Evolutionary conservation across 2,113 vertebrate genomes (phyloP).

Genomic region (Lepus europaeus): DNA sequence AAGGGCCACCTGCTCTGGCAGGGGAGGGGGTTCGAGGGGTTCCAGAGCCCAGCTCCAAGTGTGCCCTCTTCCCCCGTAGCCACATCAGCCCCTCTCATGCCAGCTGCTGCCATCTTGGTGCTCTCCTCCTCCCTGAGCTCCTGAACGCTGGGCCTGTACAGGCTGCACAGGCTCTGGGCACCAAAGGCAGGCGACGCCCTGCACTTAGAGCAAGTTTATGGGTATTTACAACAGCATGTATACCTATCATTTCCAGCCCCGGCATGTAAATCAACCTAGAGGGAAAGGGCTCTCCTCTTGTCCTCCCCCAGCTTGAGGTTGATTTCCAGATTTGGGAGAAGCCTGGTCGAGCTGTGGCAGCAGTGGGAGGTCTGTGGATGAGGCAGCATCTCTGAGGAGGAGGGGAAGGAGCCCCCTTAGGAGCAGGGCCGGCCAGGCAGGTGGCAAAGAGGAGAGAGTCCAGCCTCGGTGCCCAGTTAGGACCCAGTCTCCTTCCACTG

Average conservation of each 20-base stretch:
- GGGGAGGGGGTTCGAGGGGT: rapidly evolving
- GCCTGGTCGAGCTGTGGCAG: neutral
- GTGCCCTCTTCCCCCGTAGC: no score
- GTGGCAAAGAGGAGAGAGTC: neutral
- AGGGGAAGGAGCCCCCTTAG: neutral
- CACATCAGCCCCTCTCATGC: neutral
- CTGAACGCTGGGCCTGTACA: neutral
- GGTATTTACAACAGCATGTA: conserved; percentile 82
- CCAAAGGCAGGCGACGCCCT: conserved; percentile 65
- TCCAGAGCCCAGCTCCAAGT: neutral
- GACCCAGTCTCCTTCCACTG: neutral
- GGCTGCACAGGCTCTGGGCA: conserved; percentile 64
- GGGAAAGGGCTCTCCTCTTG: conserved; percentile 80
- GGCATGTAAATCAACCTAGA: conserved; percentile 77
- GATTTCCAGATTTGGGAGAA: conserved; percentile 82
- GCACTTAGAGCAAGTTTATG: conserved; percentile 80
- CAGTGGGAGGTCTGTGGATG: conserved; percentile 19
- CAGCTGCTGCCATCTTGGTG: neutral
- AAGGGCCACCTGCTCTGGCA: neutral
- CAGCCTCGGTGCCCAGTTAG: neutral
- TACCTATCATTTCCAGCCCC: conserved; percentile 83
- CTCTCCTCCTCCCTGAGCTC: neutral
- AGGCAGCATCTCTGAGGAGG: neutral
- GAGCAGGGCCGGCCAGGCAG: neutral
- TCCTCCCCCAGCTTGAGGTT: conserved; percentile 52